These are phyloP conservation scores for Macrostomum lignano DNA, from an alignment of 1,140 invertebrate genomes.

Conservation along the genomic window DNA sequence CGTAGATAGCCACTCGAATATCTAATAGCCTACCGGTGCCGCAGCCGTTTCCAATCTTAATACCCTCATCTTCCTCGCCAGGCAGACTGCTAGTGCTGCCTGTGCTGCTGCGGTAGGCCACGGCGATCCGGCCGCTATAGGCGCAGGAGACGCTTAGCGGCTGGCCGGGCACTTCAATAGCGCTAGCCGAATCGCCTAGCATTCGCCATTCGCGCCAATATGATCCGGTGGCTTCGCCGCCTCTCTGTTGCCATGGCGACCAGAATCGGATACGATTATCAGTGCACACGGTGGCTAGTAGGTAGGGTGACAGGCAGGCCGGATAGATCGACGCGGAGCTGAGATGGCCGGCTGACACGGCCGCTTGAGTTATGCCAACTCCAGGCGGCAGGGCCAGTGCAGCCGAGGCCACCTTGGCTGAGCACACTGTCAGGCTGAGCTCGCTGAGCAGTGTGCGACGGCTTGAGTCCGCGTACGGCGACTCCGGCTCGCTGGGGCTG, in stretches of 20 bases:
- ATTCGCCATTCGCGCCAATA: constrained; percentile 8
- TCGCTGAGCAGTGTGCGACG: too few species aligned
- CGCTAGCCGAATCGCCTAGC: neutral
- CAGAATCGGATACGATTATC: constrained; percentile 36
- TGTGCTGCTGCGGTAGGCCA: constrained; percentile 43
- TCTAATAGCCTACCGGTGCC: too few species aligned
- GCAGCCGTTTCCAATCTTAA: too few species aligned
- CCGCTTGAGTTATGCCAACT: constrained; percentile 62
- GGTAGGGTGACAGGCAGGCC: constrained; percentile 79
- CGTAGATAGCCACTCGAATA: constrained; percentile 73
- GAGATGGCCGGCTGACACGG: constrained; percentile 70
- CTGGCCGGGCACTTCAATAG: constrained; percentile 10
- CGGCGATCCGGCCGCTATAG: constrained; percentile 76
- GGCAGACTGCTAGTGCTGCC: neutral
- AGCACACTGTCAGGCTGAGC: too few species aligned
- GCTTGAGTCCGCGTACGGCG: too few species aligned
- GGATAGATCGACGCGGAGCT: constrained; percentile 94
- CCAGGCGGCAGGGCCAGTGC: constrained; percentile 53
- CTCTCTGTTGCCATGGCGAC: constrained; percentile 38
- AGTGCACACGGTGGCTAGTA: constrained; percentile 50
- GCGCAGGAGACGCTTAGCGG: constrained; percentile 76
- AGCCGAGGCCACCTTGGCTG: constrained; percentile 52
- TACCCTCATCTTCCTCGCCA: too few species aligned
- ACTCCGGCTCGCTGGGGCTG: too few species aligned
- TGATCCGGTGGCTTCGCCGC: constrained; percentile 13